Evolutionary conservation across 2,113 vertebrate species (phyloP).

Genomic region (Crotalus tigris): DNA sequence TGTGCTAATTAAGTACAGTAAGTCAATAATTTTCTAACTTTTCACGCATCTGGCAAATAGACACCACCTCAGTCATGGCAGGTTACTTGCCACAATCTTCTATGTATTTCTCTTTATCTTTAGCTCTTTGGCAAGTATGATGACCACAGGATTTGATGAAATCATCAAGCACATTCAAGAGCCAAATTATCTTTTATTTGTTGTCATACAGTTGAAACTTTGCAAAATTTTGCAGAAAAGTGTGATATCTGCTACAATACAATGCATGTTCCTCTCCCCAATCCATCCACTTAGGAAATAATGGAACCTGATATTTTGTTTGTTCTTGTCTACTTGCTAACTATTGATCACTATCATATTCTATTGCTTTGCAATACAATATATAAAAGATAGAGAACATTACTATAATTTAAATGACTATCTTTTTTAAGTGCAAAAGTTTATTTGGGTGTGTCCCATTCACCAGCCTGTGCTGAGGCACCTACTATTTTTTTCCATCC

Average conservation of each 20-base stretch:
- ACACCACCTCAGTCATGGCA: not conserved
- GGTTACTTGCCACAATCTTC: not conserved
- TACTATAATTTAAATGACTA: not conserved
- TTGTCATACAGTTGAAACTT: not conserved
- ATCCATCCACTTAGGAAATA: not conserved
- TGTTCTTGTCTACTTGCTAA: not conserved
- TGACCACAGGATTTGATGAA: not conserved
- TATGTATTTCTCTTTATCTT: not conserved
- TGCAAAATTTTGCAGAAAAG: not conserved
- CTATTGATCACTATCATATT: not conserved
- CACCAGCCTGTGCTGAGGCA: not conserved
- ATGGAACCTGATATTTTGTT: not conserved
- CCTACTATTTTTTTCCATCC: not conserved
- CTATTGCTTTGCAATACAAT: not conserved
- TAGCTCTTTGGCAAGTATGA: not conserved
- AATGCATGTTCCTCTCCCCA: not conserved
- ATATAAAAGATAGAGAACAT: too few species aligned
- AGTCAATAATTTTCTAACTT: not conserved
- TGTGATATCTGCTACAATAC: not conserved
- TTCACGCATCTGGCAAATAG: not conserved
- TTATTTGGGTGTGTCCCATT: not conserved
- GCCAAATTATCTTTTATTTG: not conserved
- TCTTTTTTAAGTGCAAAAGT: not conserved
- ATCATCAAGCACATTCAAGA: not conserved
- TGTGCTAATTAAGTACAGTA: not conserved